Evolutionary conservation across 2,113 vertebrate species (phyloP), one percentile per base, ranked within the genome.

Genomic region (Pteruthius melanotis): DNA sequence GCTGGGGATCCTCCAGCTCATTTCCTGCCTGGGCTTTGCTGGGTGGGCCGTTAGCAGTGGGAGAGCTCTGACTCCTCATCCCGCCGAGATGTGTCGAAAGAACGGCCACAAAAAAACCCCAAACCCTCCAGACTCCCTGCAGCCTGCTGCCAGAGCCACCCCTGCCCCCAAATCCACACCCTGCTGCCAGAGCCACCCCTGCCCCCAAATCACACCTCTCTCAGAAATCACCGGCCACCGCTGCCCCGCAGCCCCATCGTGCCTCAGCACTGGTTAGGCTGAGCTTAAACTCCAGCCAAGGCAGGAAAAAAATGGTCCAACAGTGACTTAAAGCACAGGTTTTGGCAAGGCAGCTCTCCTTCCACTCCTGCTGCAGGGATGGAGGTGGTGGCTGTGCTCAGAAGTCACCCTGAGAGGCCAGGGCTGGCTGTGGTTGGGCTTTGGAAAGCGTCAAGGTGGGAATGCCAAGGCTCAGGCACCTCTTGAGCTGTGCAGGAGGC

Each of bases 311-410:
- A 61, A 14, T 5, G 31, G 26, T 44, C 69, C 40, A 61, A 1
- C 0, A 0, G 23, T 30, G 30, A 0, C 2, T 22, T 4, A 50
- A 57, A 2, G 11, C 21, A 0, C 16, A 14, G 47, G 39, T 11
- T 92, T 49, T 49, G 53, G 64, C 16, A 37, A 24, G 18, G 53
- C 64, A 77, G 52, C 27, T 76, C 40, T 18, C 19, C 60, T 60
- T 44, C 35, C 8, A 1, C 31, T 80, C 28, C 68, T 59, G 2
- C 61, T 28, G 37, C 22, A 40, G 9, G 64, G 40, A 7, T 33
- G 69, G 45, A 13, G 45, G 0, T 61, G 86, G 5, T 45, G 88
- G 63, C 39, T 83, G 16, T 3, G 9, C 37, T 57, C 1, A 2
- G 40, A 69, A 27, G 47, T 35, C 50, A 70, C n/a, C 14, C 26